A percentile compares a stretch with the other conserved stretches of the same genome.
phyloP scores from a whole-genome alignment of 37 sponge, comb jelly and placozoan genomes.

The Chondrosia reniformis region DNA sequence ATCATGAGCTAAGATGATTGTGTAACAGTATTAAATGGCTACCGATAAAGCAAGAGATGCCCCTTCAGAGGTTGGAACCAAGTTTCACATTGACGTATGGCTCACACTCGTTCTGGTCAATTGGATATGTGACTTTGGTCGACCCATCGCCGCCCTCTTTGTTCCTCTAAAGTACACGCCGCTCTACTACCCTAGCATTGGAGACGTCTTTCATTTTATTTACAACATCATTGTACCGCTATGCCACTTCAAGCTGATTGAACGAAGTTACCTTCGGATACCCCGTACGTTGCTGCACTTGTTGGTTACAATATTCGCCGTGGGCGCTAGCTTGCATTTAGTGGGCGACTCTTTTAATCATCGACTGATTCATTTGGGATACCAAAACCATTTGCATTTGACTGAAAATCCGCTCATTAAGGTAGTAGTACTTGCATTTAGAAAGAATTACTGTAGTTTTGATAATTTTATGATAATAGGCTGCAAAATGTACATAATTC shows the following conservation, averaged over 20 bases:
- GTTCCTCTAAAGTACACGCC: conserved; percentile 49
- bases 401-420: conserved; percentile 72
- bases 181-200: conserved; percentile 49
- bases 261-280: background rate
- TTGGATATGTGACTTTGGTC: conserved; percentile 69
- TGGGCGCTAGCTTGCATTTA: conserved; percentile 74
- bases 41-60: background rate
- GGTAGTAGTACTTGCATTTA: background rate
- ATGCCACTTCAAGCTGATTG: conserved; percentile 41
- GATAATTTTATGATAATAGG: too few relatives aligned
- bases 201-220: conserved; percentile 70
- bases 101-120: conserved; percentile 42
- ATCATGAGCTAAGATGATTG: too few relatives aligned
- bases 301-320: conserved; percentile 53
- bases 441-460: too few relatives aligned
- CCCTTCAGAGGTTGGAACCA: too few relatives aligned
- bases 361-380: conserved; percentile 60
- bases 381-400: conserved; percentile 54
- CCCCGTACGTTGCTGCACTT: conserved; percentile 25
- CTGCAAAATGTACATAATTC: too few relatives aligned
- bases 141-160: conserved; percentile 54
- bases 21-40: too few relatives aligned
- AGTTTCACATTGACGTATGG: conserved; percentile 50
- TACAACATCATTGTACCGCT: conserved; percentile 68
- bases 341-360: conserved; percentile 74